Conservation (phyloP, 2,888 invertebrate species). For the Atethmia centrago region DNA sequence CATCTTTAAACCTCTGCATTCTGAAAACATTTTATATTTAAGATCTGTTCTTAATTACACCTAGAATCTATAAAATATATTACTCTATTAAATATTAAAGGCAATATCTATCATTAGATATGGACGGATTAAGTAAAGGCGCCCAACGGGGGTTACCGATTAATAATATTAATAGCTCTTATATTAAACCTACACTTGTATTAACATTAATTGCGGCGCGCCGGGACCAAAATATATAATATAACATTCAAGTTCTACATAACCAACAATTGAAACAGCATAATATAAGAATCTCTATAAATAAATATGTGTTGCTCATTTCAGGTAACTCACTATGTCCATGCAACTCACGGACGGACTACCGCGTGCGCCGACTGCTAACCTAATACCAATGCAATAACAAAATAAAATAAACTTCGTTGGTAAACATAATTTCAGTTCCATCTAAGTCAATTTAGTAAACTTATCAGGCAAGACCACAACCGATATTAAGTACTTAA, state of each 20-base stretch:
- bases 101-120: conserved; percentile 90
- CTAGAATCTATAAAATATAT: conserved; percentile 90
- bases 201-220: conserved; percentile 79
- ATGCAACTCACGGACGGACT: conserved; percentile 78
- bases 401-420: conserved; percentile 88
- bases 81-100: conserved; percentile 91
- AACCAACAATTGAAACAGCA: conserved; percentile 87
- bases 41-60: conserved; percentile 84
- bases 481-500: conserved; percentile 91
- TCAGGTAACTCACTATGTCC: conserved; percentile 89
- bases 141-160: conserved; percentile 89
- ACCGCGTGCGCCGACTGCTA: conserved; percentile 74
- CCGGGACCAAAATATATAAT: conserved; percentile 78
- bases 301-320: conserved; percentile 86
- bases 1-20: conserved; percentile 85
- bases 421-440: conserved; percentile 90
- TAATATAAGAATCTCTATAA: conserved; percentile 86
- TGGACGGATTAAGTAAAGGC: conserved; percentile 91
- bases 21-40: conserved; percentile 85
- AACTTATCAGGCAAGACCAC: conserved; percentile 91
- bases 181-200: conserved; percentile 77
- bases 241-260: conserved; percentile 80
- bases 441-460: conserved; percentile 88
- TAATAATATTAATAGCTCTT: conserved; percentile 88
- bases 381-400: conserved; percentile 82